Evolutionary conservation across 1,140 invertebrate genomes (phyloP).

Genomic region (Zaprionus tsacasi): DNA sequence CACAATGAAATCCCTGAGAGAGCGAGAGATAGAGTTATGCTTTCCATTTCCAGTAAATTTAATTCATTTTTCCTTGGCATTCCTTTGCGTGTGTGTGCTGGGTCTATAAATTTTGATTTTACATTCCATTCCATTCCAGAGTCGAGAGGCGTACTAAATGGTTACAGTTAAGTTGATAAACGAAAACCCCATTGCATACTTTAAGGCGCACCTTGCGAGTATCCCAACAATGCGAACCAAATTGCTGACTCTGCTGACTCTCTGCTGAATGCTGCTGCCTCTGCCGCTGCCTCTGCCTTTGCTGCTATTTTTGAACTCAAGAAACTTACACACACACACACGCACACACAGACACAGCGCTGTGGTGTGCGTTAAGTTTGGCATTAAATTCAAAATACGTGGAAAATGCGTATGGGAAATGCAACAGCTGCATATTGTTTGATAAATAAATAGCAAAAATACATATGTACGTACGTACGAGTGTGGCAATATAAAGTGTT

Average conservation of each 20-base stretch:
- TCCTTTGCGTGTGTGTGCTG: slow-evolving; percentile 20
- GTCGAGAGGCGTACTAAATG: slow-evolving; percentile 27
- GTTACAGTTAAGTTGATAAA: slow-evolving; percentile 30
- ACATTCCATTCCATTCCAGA: slow-evolving; percentile 29
- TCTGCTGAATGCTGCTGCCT: too few species aligned
- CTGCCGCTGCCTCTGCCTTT: slow-evolving; percentile 1
- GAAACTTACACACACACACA: slow-evolving; percentile 20
- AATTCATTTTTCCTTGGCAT: slow-evolving; percentile 14
- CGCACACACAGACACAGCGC: neutral
- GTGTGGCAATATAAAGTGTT: slow-evolving; percentile 14
- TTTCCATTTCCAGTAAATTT: neutral
- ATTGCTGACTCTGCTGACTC: slow-evolving; percentile 26
- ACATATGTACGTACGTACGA: neutral
- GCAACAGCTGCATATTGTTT: slow-evolving; percentile 70
- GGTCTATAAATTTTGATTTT: slow-evolving; percentile 47
- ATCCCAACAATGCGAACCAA: slow-evolving; percentile 48
- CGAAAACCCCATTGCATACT: slow-evolving; percentile 46
- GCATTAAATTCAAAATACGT: slow-evolving; percentile 57
- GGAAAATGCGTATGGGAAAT: slow-evolving; percentile 66
- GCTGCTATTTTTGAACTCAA: slow-evolving; percentile 49
- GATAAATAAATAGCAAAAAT: slow-evolving; percentile 67
- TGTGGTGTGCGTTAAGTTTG: slow-evolving; percentile 47
- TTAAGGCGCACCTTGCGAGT: slow-evolving; percentile 38
- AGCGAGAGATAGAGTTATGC: neutral
- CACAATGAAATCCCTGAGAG: neutral